These are phyloP conservation scores for Synanthedon tipuliformis DNA, from an alignment of 2,888 invertebrate species.

Conservation along the genomic window DNA sequence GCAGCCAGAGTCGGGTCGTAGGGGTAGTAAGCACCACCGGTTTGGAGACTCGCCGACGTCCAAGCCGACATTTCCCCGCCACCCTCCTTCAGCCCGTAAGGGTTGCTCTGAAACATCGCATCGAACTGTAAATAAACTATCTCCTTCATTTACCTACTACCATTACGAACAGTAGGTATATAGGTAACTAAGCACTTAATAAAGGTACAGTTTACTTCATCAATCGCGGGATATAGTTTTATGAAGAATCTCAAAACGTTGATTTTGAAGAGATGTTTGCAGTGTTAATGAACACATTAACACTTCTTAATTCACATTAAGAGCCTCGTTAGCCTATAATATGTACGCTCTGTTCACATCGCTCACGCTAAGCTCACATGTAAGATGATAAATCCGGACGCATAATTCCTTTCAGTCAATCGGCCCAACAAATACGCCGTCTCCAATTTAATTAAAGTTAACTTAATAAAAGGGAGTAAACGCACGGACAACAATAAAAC, in stretches of 20 bases:
- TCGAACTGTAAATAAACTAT: conserved; percentile 32
- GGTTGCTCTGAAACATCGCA: conserved; percentile 83
- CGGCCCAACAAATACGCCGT: conserved; percentile 58
- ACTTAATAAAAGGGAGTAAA: conserved; percentile 67
- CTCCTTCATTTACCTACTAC: conserved; percentile 5
- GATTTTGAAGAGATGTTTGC: background rate
- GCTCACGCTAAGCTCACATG: conserved; percentile 27
- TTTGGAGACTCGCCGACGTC: conserved; percentile 91
- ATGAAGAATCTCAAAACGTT: background rate
- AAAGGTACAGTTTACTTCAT: conserved; percentile 1
- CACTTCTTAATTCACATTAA: too few species aligned
- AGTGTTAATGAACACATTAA: too few species aligned
- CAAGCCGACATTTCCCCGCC: conserved; percentile 92
- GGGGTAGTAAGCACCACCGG: conserved; percentile 92
- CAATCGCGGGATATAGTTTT: background rate
- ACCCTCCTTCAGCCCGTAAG: conserved; percentile 87
- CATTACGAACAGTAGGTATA: background rate
- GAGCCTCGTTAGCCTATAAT: too few species aligned
- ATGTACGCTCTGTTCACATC: background rate
- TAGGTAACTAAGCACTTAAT: conserved; percentile 1
- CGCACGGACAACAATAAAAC: conserved; percentile 64
- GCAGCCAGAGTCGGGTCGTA: conserved; percentile 93
- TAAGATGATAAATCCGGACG: conserved; percentile 57
- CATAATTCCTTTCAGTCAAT: conserved; percentile 61
- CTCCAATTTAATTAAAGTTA: conserved; percentile 69